Conservation (phyloP, 2,888 invertebrate species). For the Thysanoteuthis rhombus region DNA sequence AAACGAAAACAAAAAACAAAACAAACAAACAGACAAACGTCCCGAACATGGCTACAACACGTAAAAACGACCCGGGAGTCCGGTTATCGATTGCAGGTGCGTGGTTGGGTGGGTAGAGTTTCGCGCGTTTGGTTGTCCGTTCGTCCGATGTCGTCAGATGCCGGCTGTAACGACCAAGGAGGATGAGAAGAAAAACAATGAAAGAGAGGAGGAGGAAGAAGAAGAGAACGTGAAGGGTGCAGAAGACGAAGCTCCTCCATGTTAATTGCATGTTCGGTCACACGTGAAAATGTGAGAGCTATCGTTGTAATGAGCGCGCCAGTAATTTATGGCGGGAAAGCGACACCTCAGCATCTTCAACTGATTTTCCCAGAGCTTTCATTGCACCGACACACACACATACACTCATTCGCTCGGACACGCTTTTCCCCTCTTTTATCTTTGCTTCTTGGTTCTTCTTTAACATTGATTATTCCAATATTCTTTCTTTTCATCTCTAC, state of each 20-base stretch:
- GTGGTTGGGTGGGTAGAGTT: background rate
- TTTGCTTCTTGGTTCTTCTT: background rate
- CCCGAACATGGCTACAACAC: background rate
- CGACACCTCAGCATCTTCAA: background rate
- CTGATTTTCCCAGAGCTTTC: background rate
- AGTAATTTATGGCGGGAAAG: background rate
- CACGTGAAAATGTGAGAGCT: conserved; percentile 12
- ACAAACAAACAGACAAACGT: background rate
- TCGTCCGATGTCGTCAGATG: background rate
- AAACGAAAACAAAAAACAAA: background rate
- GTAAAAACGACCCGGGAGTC: background rate
- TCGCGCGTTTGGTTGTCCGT: background rate
- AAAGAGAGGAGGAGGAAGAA: background rate
- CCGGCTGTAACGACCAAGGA: background rate
- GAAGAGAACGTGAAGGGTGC: background rate
- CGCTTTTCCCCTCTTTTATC: background rate
- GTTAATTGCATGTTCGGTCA: background rate
- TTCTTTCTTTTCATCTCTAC: background rate
- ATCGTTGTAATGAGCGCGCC: background rate
- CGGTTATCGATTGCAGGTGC: background rate
- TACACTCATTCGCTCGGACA: background rate
- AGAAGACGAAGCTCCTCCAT: background rate
- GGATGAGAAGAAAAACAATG: background rate
- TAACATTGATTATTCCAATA: background rate
- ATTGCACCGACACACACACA: background rate